A percentile compares a stretch with the other conserved stretches of the same genome.
Conservation (phyloP, 2,888 invertebrate genomes). For the Xanthorhoe designata region DNA sequence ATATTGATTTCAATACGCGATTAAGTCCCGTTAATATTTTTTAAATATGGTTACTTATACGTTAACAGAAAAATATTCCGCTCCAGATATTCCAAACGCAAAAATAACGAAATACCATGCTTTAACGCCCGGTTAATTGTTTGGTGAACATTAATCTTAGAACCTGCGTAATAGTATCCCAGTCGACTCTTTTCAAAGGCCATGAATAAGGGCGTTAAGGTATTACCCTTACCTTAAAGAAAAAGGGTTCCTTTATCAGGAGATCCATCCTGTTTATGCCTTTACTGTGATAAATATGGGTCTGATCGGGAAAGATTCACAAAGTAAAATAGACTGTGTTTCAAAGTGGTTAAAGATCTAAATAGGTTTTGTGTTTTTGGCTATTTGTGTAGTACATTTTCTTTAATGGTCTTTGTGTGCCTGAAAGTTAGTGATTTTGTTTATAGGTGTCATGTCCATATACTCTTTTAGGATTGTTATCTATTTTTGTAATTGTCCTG, state of each 20-base stretch:
- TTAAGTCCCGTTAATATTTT: too few relatives aligned
- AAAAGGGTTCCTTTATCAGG: slow-evolving; percentile 24
- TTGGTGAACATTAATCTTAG: not conserved
- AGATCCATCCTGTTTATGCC: slow-evolving; percentile 29
- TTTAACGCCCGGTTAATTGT: not conserved
- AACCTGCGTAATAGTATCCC: not conserved
- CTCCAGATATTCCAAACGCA: too few relatives aligned
- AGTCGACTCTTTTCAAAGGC: slow-evolving; percentile 12
- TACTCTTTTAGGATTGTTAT: not conserved
- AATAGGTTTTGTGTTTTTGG: not conserved
- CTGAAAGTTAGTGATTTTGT: slow-evolving; percentile 3
- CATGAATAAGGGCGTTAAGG: slow-evolving; percentile 12
- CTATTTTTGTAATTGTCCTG: not conserved
- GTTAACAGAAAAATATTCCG: too few relatives aligned
- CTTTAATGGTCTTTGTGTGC: slow-evolving; percentile 6
- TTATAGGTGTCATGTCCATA: not conserved
- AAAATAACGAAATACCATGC: not conserved
- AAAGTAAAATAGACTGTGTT: slow-evolving; percentile 6
- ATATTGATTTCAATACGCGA: too few relatives aligned
- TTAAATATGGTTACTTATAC: too few relatives aligned
- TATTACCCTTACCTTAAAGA: slow-evolving; percentile 15
- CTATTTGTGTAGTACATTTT: slow-evolving; percentile 6
- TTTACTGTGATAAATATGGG: slow-evolving; percentile 24
- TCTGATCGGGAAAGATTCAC: slow-evolving; percentile 7
- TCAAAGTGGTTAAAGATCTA: not conserved